Evolutionary conservation across 2,797 vertebrate species (phyloP).

Genomic region (Scolopax bukidnonensis): DNA sequence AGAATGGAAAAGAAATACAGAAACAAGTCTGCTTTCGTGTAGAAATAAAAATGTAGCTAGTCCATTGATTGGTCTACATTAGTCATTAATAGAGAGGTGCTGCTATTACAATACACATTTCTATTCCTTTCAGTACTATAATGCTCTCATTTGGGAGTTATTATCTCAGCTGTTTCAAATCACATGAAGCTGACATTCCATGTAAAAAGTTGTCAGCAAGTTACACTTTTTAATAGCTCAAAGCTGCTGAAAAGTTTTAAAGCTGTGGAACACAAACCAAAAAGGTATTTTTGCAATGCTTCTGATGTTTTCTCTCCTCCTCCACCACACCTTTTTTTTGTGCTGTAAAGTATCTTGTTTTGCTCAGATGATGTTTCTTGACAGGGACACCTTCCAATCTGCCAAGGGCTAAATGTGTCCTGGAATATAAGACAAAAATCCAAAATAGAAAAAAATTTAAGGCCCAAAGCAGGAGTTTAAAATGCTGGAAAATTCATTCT

Average conservation of each 20-base stretch:
- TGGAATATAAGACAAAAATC: conserved; percentile 14
- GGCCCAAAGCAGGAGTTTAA: neutral
- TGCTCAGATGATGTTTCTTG: conserved; percentile 70
- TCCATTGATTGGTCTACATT: neutral
- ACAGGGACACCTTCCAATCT: conserved; percentile 67
- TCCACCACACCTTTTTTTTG: conserved; percentile 74
- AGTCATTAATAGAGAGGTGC: conserved; percentile 31
- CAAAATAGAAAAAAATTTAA: neutral
- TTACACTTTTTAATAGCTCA: conserved; percentile 68
- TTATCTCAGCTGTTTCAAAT: conserved; percentile 66
- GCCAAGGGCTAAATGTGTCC: conserved; percentile 12
- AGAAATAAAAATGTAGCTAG: neutral
- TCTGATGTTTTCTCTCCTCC: conserved; percentile 71
- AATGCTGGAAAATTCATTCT: neutral
- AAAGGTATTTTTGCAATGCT: conserved; percentile 57
- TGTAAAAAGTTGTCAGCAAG: conserved; percentile 73
- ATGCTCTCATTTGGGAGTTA: conserved; percentile 63
- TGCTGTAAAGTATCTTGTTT: conserved; percentile 68
- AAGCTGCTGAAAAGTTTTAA: conserved; percentile 68
- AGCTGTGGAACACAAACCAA: conserved; percentile 42
- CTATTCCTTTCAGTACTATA: conserved; percentile 51
- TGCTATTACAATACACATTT: conserved; percentile 8
- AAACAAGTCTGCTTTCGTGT: neutral
- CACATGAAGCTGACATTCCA: conserved; percentile 60
- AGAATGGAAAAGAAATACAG: neutral